These are phyloP conservation scores for Actinemys pallida DNA, from an alignment of 2,113 vertebrate species.

Conservation along the genomic window DNA sequence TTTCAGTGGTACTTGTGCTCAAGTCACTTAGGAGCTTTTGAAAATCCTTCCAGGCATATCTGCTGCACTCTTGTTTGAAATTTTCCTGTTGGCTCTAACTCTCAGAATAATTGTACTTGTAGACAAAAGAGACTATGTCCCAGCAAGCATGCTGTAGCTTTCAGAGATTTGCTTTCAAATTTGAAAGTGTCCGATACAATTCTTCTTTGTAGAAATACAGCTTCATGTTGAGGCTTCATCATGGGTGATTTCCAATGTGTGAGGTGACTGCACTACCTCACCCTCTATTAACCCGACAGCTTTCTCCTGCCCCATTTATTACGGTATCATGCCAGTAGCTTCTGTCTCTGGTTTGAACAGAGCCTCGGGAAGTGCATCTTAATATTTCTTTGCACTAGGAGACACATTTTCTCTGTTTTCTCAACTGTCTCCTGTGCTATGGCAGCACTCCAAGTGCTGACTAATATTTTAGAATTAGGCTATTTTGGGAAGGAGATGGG, in stretches of 20 bases:
- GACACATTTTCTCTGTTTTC: constrained; percentile 54
- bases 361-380: background rate
- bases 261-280: background rate
- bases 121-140: background rate
- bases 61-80: background rate
- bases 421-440: constrained; percentile 21
- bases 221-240: background rate
- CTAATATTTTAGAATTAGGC: constrained; percentile 60
- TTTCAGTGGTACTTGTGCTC: fast-evolving
- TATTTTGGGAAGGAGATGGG: constrained; percentile 60
- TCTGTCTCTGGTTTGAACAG: background rate
- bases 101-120: background rate
- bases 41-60: fast-evolving
- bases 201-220: background rate
- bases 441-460: constrained; percentile 66
- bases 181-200: background rate
- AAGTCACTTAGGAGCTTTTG: background rate
- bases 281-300: background rate
- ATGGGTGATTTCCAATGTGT: background rate
- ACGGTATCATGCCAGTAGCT: background rate
- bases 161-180: background rate
- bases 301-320: background rate
- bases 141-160: background rate
- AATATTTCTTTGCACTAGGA: constrained; percentile 26
- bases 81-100: background rate